Evolutionary conservation across 2,888 invertebrate species (phyloP), one percentile per base, ranked within the genome.

Genomic region (Drosophila kokeensis): DNA sequence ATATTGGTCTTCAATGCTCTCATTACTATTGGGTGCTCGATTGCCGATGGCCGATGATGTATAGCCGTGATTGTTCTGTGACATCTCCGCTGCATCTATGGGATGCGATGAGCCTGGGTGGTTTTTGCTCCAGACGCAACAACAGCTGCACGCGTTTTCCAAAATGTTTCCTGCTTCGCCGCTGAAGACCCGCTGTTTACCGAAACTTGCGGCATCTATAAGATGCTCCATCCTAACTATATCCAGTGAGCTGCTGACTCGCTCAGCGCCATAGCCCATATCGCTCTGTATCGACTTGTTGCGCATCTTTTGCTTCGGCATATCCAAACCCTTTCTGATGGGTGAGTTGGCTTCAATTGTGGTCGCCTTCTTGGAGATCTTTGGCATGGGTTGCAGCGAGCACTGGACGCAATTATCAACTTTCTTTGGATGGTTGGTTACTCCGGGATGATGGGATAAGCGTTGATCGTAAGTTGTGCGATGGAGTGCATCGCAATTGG

Each of bases 51-150:
- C 71, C 0, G 83, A 83, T 18, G 71, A 40, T 4, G 69, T 57
- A 27, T 79, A 82, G 1, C 76, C 82, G 0, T 68, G 76, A 62
- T 79, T 64, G 13, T 72, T 70, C 7, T 18, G 3, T 10, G 34
- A 27, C 11, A 34, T 36, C 7, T 29, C 4, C 10, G 1, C 1
- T 42, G n/a, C 1, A 21, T 7, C 2, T 6, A 0, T 10, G 2
- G 15, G 0, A 13, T n/a, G 13, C 11, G 32, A 13, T 21, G n/a
- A 4, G 13, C 2, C 15, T 15, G 21, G 8, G 8, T 1, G 6
- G 1, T 7, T 21, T 21, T 0, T 6, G 48, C 1, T 2, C 3
- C 32, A 18, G 30, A 7, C 2, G 4, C 24, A 48, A 34, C 27
- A 36, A 15, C 24, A 8, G 15, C 34, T 49, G 6, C 3, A 4